Evolutionary conservation across 2,888 invertebrate species (phyloP).

Genomic region (Nineta flava): DNA sequence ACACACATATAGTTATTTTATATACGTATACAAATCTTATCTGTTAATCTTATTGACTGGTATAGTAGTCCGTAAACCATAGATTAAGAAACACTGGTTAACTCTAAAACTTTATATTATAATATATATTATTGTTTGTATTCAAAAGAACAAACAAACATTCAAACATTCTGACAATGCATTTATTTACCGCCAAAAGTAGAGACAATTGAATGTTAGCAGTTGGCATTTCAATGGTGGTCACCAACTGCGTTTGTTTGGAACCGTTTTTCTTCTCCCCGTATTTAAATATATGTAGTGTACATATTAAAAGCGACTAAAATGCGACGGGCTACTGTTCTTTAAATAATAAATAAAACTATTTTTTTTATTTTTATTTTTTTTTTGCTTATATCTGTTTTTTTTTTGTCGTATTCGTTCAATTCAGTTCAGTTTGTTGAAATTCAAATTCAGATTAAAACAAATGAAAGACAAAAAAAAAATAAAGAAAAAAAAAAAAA

Average conservation of each 20-base stretch:
- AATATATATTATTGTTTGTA: background rate
- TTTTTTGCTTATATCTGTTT: too few species aligned
- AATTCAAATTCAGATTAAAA: background rate
- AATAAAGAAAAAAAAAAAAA: background rate
- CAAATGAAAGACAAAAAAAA: background rate
- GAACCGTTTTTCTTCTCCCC: too few species aligned
- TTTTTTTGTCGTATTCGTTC: background rate
- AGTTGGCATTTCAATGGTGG: background rate
- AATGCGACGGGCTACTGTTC: background rate
- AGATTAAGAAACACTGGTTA: background rate
- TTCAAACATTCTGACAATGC: background rate
- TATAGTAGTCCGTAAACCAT: background rate
- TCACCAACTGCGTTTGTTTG: background rate
- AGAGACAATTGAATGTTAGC: conserved; percentile 1
- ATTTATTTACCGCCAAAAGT: background rate
- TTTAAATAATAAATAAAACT: background rate
- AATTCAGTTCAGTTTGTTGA: background rate
- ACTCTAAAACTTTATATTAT: background rate
- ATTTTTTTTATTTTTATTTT: background rate
- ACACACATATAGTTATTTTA: too few species aligned
- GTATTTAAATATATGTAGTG: background rate
- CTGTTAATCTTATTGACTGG: too few species aligned
- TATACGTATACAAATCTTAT: too few species aligned
- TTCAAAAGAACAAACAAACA: background rate
- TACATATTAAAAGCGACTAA: background rate